phyloP scores from a whole-genome alignment of 1,140 invertebrate genomes.

The Hydropsyche tenuis region DNA sequence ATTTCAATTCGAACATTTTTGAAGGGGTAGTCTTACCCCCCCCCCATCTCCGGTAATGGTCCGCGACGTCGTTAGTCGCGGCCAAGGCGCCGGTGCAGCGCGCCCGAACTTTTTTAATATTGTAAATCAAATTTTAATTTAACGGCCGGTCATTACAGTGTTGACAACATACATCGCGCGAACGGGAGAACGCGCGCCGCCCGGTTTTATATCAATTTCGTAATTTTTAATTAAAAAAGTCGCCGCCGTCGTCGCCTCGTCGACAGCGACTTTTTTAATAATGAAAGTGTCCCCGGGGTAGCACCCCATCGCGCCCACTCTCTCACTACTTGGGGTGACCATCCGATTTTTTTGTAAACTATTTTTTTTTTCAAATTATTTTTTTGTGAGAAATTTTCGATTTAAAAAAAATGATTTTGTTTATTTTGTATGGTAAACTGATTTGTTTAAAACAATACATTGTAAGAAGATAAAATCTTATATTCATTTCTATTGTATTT shows the following conservation, averaged over 20 bases:
- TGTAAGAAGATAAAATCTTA: no score
- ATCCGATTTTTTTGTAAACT: not conserved
- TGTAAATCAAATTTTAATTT: constrained; percentile 51
- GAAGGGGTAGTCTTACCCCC: no score
- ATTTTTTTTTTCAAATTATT: no score
- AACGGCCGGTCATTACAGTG: constrained; percentile 49
- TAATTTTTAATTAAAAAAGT: constrained; percentile 66
- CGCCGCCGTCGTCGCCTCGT: constrained; percentile 55
- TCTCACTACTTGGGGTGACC: not conserved
- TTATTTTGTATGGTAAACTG: no score
- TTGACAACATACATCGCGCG: constrained; percentile 49
- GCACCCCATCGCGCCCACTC: not conserved
- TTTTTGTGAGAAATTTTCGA: no score
- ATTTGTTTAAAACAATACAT: no score
- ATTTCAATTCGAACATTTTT: no score
- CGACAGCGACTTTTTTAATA: constrained; percentile 63
- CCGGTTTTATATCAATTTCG: constrained; percentile 62
- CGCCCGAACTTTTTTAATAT: constrained; percentile 50
- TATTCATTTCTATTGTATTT: no score
- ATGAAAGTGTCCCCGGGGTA: constrained; percentile 59
- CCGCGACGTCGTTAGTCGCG: constrained; percentile 31
- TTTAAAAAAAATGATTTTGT: no score
- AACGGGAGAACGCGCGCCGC: not conserved
- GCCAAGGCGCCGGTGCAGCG: constrained; percentile 30
- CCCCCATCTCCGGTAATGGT: constrained; percentile 26